Conservation (phyloP, 2,113 vertebrate genomes). For the Pelusios castaneus region DNA sequence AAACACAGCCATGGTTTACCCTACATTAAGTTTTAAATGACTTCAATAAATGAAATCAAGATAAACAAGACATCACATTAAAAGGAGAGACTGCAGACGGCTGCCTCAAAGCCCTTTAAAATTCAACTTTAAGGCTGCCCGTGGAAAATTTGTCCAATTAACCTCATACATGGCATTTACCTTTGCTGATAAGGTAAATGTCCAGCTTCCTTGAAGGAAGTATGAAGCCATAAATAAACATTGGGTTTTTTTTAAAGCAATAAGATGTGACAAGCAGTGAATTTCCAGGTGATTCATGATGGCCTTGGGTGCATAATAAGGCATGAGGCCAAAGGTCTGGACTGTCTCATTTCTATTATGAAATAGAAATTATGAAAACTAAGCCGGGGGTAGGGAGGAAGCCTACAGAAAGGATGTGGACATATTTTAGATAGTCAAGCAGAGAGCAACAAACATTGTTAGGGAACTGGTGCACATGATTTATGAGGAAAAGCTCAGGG, state of each 20-base stretch:
- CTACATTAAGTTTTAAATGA: not conserved
- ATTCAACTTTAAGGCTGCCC: not conserved
- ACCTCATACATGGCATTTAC: not conserved
- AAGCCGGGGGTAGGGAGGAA: accelerated
- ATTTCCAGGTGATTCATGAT: slow-evolving; percentile 28
- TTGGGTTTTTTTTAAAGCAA: slow-evolving; percentile 16
- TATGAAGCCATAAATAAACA: not conserved
- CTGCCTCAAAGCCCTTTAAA: not conserved
- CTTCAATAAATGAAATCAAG: not conserved
- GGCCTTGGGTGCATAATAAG: slow-evolving; percentile 5
- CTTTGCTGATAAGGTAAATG: not conserved
- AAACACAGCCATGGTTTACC: not conserved
- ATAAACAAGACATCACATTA: not conserved
- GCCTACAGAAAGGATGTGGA: too few relatives aligned
- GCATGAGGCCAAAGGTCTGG: not conserved
- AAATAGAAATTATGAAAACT: slow-evolving; percentile 4
- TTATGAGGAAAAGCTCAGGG: too few relatives aligned
- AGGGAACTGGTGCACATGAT: too few relatives aligned
- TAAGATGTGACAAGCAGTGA: not conserved
- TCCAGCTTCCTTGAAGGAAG: not conserved
- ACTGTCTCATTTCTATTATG: not conserved
- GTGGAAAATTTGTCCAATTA: not conserved
- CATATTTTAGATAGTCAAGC: too few relatives aligned
- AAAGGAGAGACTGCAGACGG: not conserved
- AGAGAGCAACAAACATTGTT: too few relatives aligned